Conservation (phyloP, 2,797 vertebrate genomes). For the Sardinella longiceps region DNA sequence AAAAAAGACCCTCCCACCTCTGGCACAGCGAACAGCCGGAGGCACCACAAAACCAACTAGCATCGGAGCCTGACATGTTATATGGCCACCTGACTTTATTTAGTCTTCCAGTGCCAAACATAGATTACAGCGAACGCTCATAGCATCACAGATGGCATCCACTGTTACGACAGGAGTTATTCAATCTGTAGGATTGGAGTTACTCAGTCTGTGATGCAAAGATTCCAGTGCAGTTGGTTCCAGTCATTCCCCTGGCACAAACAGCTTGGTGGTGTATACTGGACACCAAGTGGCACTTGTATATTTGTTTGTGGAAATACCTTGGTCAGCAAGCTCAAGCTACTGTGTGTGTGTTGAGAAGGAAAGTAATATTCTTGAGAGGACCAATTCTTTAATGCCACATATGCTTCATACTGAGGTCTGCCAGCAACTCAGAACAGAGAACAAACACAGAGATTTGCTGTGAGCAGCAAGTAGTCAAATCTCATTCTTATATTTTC, state of each 20-base stretch:
- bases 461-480: neutral
- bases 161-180: conserved; percentile 6
- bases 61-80: neutral
- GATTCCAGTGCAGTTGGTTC: neutral
- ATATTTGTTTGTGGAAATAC: neutral
- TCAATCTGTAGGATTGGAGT: conserved; percentile 8
- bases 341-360: neutral
- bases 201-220: neutral
- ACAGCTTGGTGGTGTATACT: neutral
- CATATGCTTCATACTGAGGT: neutral
- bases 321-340: neutral
- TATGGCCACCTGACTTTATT: conserved; percentile 29
- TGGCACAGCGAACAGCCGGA: neutral
- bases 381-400: neutral
- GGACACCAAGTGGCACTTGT: neutral
- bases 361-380: neutral
- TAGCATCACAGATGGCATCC: conserved; percentile 25
- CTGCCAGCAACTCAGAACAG: neutral
- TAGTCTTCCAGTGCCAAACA: conserved; percentile 30
- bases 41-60: neutral
- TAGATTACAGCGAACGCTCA: conserved; percentile 21
- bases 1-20: neutral
- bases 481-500: neutral
- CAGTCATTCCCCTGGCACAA: neutral
- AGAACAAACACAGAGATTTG: neutral